Percentiles rank a stretch among this genome's conserved stretches.
Evolutionary conservation across 37 sponge, comb jelly and placozoan genomes (phyloP).

Genomic region (Eunapius fragilis): DNA sequence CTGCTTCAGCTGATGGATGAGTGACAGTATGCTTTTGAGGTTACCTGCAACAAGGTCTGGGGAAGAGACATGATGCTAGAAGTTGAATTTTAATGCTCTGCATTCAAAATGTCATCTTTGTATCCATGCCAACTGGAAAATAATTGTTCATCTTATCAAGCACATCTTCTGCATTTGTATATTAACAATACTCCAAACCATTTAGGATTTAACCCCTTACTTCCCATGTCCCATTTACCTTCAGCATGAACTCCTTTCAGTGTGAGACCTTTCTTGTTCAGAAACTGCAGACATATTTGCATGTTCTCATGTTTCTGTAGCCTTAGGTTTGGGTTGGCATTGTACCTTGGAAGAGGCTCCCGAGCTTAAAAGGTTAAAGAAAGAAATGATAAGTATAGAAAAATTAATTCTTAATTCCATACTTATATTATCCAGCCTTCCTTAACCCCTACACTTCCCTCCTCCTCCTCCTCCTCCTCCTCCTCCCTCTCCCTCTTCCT

Average conservation of each 20-base stretch:
- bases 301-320: conserved; percentile 66
- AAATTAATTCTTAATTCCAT: no score
- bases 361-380: conserved; percentile 26
- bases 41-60: conserved; percentile 49
- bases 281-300: conserved; percentile 41
- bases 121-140: no score
- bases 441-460: no score
- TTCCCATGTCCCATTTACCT: conserved; percentile 21
- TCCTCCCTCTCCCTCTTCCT: no score
- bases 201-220: no score
- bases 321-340: conserved; percentile 34
- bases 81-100: background rate
- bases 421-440: no score
- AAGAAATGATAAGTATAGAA: background rate
- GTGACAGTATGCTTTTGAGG: conserved; percentile 29
- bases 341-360: conserved; percentile 46
- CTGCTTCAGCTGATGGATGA: conserved; percentile 27
- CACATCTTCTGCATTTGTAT: background rate
- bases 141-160: no score
- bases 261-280: conserved; percentile 27
- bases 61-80: background rate
- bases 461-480: no score
- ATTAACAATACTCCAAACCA: background rate
- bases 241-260: conserved; percentile 54
- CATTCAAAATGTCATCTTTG: no score